Evolutionary conservation across 2,113 vertebrate genomes (phyloP).

Genomic region (Pycnonotus jocosus): DNA sequence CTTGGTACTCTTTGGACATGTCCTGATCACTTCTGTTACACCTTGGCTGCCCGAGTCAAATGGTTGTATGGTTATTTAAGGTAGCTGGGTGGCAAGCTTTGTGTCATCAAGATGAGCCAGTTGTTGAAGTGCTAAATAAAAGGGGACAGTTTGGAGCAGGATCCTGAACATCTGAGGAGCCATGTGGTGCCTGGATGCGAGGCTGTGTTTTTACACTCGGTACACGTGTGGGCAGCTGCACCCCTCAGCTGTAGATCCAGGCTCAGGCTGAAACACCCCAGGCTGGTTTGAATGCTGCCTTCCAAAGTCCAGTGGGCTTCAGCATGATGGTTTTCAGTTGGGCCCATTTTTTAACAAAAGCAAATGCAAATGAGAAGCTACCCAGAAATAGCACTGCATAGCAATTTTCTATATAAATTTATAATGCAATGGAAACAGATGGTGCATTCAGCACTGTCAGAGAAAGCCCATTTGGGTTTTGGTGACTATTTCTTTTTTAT

Average conservation of each 20-base stretch:
- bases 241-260: not conserved
- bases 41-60: not conserved
- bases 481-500: not conserved
- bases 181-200: not conserved
- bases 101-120: not conserved
- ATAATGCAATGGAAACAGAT: slow-evolving; percentile 53
- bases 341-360: slow-evolving; percentile 25
- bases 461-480: slow-evolving; percentile 8
- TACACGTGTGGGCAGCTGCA: not conserved
- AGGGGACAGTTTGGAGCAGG: not conserved
- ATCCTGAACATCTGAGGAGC: not conserved
- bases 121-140: not conserved
- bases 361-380: slow-evolving; percentile 40
- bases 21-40: not conserved
- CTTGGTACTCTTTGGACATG: not conserved
- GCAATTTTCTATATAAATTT: slow-evolving; percentile 27
- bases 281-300: not conserved
- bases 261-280: not conserved
- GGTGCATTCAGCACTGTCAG: slow-evolving; percentile 15
- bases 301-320: not conserved
- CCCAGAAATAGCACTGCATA: slow-evolving; percentile 19
- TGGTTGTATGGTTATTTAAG: not conserved
- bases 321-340: not conserved
- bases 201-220: not conserved
- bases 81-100: not conserved